Evolutionary conservation across 2,797 vertebrate genomes (phyloP), one percentile per base, ranked within the genome.

Genomic region (Melanotaenia pygmaea): DNA sequence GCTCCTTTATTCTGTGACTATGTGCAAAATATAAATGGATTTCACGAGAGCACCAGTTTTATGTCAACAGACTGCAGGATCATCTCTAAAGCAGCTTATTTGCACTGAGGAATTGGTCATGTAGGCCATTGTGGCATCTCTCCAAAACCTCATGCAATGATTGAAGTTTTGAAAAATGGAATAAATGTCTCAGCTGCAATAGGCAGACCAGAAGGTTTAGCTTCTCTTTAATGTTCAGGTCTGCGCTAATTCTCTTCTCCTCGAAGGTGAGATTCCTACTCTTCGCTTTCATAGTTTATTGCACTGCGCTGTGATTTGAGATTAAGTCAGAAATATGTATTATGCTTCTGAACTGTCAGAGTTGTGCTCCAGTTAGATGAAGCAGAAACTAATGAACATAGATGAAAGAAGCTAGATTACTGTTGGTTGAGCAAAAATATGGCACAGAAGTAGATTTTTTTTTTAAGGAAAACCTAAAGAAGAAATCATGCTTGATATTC

Each of bases 361-460:
- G 9, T 51, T 50, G 57, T 14, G n/a, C 13, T 67, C 4, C 1
- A 4, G 9, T 77, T 59, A 57, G 50, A 34, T 53, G 22, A 28
- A 45, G 45, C 69, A 64, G 59, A 63, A 58, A 59, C 59, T 66
- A 66, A 81, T 84, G 61, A 47, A 9, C 0, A 24, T 26, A 72
- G 75, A 79, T 87, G 59, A 89, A 82, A 85, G 73, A 51, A 35
- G 60, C 37, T 26, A 34, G 24, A 64, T 74, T 34, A 56, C 45
- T 34, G 59, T n/a, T 4, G 5, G 64, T 32, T 51, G 84, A 74
- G 6, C 4, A 24, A 40, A 64, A 64, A 45, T 45, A 20, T 32
- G 72, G 75, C 53, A 62, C 26, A 14, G 3, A 5, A 9, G 3
- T 28, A 1, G 38, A 38, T 69, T 59, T 26, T 70, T 70, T 43